Evolutionary conservation across 2,888 invertebrate genomes (phyloP).

Genomic region (Dastarcus helophoroides): DNA sequence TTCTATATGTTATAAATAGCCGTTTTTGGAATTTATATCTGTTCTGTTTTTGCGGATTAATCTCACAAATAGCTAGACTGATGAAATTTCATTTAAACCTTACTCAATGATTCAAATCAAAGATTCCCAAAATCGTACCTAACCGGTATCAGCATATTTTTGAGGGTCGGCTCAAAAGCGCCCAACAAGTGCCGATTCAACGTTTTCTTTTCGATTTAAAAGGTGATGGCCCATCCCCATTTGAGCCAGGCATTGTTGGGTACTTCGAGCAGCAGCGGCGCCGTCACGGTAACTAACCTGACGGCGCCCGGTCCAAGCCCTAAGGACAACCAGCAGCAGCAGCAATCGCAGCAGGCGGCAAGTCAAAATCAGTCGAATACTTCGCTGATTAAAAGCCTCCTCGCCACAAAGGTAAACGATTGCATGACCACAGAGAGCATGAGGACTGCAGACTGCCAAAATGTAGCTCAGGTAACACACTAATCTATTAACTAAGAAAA

Average conservation of each 20-base stretch:
- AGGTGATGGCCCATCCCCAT: slow-evolving; percentile 51
- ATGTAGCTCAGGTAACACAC: slow-evolving; percentile 40
- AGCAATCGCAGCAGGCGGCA: slow-evolving; percentile 30
- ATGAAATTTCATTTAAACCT: too few relatives aligned
- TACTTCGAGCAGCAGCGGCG: slow-evolving; percentile 22
- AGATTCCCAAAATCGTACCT: too few relatives aligned
- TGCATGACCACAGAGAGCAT: slow-evolving; percentile 41
- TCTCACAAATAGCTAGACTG: too few relatives aligned
- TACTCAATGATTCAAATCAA: too few relatives aligned
- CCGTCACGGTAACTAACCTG: slow-evolving; percentile 18
- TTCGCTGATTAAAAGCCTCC: slow-evolving; percentile 82
- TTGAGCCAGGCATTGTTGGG: slow-evolving; percentile 48
- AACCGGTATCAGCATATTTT: too few relatives aligned
- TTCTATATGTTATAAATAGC: too few relatives aligned
- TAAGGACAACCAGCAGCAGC: slow-evolving; percentile 13
- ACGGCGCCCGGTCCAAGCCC: slow-evolving; percentile 12
- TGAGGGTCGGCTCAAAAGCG: too few relatives aligned
- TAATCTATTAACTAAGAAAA: slow-evolving; percentile 20
- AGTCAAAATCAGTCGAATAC: slow-evolving; percentile 47
- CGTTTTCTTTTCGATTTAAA: slow-evolving; percentile 6
- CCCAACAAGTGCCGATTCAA: too few relatives aligned
- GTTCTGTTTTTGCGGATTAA: too few relatives aligned
- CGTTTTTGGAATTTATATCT: too few relatives aligned
- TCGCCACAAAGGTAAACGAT: slow-evolving; percentile 85
- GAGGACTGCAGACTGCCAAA: slow-evolving; percentile 43